These are phyloP conservation scores for Seira ritae DNA, from an alignment of 2,888 invertebrate genomes.

Conservation along the genomic window DNA sequence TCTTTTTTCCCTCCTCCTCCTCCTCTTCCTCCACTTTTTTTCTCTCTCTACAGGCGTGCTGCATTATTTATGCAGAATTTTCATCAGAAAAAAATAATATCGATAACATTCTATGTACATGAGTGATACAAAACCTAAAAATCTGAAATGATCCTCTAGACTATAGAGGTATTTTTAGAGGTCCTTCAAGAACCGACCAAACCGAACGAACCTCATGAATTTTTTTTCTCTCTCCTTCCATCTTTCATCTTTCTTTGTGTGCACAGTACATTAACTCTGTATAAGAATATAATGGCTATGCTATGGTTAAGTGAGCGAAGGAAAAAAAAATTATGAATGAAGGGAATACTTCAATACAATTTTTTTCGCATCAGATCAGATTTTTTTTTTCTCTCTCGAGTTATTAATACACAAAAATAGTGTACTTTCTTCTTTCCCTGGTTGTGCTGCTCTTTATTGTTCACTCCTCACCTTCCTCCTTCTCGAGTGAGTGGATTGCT, in stretches of 20 bases:
- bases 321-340: slow-evolving; percentile 22
- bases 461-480: not conserved
- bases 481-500: not conserved
- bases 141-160: no score
- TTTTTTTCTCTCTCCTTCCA: not conserved
- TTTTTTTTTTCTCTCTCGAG: slow-evolving; percentile 12
- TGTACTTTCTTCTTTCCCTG: no score
- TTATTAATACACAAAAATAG: not conserved
- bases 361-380: slow-evolving; percentile 35
- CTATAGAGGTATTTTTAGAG: no score
- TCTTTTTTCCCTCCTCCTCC: slow-evolving; percentile 31
- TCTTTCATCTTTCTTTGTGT: no score
- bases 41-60: slow-evolving; percentile 53
- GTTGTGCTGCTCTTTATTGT: no score
- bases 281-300: slow-evolving; percentile 39
- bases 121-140: not conserved
- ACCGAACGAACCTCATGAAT: not conserved
- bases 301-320: slow-evolving; percentile 27
- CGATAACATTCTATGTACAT: not conserved
- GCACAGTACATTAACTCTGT: slow-evolving; percentile 56
- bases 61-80: slow-evolving; percentile 58
- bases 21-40: slow-evolving; percentile 55
- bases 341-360: slow-evolving; percentile 28
- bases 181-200: not conserved
- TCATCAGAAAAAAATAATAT: not conserved